A percentile compares a stretch with the other conserved stretches of the same genome.
Evolutionary conservation across 2,113 vertebrate species (phyloP).

Genomic region (Catharus minimus): DNA sequence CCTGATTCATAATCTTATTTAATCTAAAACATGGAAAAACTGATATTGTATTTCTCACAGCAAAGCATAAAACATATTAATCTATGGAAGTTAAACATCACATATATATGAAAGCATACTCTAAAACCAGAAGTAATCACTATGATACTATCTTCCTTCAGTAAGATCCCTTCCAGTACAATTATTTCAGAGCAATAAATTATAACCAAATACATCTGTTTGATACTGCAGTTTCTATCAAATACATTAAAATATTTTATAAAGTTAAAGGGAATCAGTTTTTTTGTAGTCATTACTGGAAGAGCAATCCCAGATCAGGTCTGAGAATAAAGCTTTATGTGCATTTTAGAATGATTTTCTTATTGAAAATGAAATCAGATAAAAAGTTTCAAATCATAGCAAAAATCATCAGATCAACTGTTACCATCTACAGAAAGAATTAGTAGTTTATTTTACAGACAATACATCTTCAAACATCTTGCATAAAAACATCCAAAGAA

Average conservation of each 20-base stretch:
- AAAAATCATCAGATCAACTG: neutral
- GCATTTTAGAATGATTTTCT: neutral
- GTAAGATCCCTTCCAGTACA: neutral
- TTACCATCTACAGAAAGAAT: neutral
- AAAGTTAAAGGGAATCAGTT: neutral
- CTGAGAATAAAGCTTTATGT: neutral
- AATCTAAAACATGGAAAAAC: constrained; percentile 81
- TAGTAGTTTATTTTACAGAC: neutral
- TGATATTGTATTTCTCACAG: constrained; percentile 56
- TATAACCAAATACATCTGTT: neutral
- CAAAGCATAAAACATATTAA: neutral
- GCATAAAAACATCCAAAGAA: neutral
- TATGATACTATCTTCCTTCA: neutral
- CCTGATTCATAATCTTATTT: constrained; percentile 94
- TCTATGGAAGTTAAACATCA: neutral
- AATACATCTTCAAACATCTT: neutral
- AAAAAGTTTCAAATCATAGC: neutral
- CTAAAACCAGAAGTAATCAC: neutral
- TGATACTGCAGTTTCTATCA: neutral
- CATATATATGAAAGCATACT: neutral
- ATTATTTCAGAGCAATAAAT: neutral
- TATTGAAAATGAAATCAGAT: neutral
- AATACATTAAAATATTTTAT: neutral
- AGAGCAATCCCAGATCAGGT: neutral
- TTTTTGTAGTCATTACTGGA: neutral